Evolutionary conservation across 2,888 invertebrate species (phyloP).

Genomic region (Masnerella sp.): DNA sequence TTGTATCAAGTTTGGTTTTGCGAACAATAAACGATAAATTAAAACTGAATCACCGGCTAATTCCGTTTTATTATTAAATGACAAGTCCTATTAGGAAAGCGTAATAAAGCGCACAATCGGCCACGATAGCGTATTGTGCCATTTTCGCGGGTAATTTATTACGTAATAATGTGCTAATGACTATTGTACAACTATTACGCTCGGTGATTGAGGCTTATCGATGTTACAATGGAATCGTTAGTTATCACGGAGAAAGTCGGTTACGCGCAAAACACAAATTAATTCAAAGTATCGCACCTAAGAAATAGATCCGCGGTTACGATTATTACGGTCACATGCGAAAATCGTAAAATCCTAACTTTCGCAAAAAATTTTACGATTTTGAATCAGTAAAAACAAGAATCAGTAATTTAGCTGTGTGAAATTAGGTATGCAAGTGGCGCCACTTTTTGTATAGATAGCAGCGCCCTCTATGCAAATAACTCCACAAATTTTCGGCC

Average conservation of each 20-base stretch:
- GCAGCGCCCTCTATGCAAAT: no score
- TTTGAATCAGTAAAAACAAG: no score
- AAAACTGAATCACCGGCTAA: constrained; percentile 11
- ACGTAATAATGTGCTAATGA: constrained; percentile 43
- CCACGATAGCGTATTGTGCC: constrained; percentile 23
- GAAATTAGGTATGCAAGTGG: no score
- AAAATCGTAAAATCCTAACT: no score
- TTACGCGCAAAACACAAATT: constrained; percentile 50
- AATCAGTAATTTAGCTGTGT: no score
- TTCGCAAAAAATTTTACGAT: no score
- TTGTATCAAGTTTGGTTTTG: no score
- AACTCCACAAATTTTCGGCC: no score
- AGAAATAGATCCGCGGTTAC: constrained; percentile 22
- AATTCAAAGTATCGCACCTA: constrained; percentile 51
- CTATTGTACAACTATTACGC: constrained; percentile 50
- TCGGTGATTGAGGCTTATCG: constrained; percentile 50
- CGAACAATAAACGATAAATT: constrained; percentile 5
- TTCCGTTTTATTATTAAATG: constrained; percentile 12
- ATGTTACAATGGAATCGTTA: constrained; percentile 54
- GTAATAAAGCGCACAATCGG: constrained; percentile 33
- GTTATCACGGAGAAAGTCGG: constrained; percentile 54
- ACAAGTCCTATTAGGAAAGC: constrained; percentile 26
- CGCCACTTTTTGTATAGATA: no score
- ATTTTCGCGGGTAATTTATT: constrained; percentile 50
- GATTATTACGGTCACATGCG: constrained; percentile 32